phyloP scores from a whole-genome alignment of 2,888 invertebrate species.

The Actias luna region DNA sequence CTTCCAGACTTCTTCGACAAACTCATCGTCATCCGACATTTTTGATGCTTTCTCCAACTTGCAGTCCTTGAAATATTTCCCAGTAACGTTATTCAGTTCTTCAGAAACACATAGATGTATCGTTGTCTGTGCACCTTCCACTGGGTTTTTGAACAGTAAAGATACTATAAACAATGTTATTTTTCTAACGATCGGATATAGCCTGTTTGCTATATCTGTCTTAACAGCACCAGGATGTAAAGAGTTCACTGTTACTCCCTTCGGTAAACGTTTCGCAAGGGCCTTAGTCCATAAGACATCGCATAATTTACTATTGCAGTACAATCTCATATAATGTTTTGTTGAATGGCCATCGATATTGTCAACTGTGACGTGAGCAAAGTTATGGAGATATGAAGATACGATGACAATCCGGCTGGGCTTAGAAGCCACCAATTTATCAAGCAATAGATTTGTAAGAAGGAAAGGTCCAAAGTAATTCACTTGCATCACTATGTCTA shows the following conservation, averaged over 20 bases:
- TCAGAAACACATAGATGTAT: conserved; percentile 88
- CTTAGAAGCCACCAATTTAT: conserved; percentile 61
- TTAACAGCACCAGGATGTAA: conserved; percentile 92
- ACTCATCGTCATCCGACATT: conserved; percentile 82
- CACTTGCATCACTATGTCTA: conserved; percentile 83
- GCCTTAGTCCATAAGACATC: conserved; percentile 67
- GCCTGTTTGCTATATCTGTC: conserved; percentile 87
- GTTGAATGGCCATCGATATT: conserved; percentile 36
- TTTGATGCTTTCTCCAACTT: conserved; percentile 77
- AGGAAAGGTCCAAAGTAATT: conserved; percentile 88
- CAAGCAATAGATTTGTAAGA: conserved; percentile 84
- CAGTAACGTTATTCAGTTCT: conserved; percentile 85
- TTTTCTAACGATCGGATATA: conserved; percentile 64
- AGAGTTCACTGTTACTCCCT: conserved; percentile 88
- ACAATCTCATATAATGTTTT: conserved; percentile 63
- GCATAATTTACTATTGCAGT: conserved; percentile 66
- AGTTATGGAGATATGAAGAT: conserved; percentile 56
- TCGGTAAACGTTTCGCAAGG: conserved; percentile 56
- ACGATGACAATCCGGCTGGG: conserved; percentile 71
- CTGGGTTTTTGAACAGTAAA: conserved; percentile 84
- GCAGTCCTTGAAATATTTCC: conserved; percentile 90
- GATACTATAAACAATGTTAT: conserved; percentile 79
- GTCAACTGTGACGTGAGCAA: conserved; percentile 72
- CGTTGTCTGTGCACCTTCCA: conserved; percentile 90
- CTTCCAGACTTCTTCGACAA: conserved; percentile 90